These are phyloP conservation scores for Baryphthengus martii DNA, from an alignment of 2,113 vertebrate species.

Conservation along the genomic window DNA sequence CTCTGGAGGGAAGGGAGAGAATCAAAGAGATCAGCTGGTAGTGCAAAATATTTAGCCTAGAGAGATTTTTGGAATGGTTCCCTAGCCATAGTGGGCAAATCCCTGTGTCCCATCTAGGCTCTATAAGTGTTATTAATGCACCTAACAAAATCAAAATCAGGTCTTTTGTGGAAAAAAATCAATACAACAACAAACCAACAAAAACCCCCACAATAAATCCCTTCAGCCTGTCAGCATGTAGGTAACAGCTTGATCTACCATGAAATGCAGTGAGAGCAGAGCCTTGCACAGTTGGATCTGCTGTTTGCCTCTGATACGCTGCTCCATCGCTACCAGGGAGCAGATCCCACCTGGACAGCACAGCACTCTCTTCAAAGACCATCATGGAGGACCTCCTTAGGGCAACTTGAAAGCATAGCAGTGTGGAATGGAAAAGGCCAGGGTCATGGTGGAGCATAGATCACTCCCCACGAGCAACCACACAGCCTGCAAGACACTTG, in stretches of 20 bases:
- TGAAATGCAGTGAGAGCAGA: not conserved
- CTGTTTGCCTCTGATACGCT: not conserved
- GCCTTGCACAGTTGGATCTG: not conserved
- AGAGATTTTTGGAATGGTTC: not conserved
- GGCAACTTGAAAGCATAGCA: constrained; percentile 24
- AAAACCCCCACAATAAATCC: not conserved
- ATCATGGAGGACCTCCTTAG: not conserved
- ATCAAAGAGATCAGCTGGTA: not conserved
- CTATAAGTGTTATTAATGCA: not conserved
- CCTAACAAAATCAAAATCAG: not conserved
- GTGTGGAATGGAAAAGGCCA: not conserved
- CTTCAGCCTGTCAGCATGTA: not conserved
- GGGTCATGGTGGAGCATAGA: constrained; percentile 42
- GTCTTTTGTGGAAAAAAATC: not conserved
- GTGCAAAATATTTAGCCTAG: not conserved
- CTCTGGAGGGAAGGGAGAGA: not conserved
- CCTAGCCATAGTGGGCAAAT: not conserved
- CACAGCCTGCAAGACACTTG: not conserved
- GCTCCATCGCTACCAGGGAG: not conserved
- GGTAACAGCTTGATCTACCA: constrained; percentile 3
- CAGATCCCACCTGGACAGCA: constrained; percentile 40
- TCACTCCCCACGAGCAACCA: constrained; percentile 40
- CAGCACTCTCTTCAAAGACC: constrained; percentile 15
- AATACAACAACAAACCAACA: too few species aligned
- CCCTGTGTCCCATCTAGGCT: not conserved